These are phyloP conservation scores for Pentalonia nigronervosa DNA, from an alignment of 1,140 invertebrate genomes.

Conservation along the genomic window DNA sequence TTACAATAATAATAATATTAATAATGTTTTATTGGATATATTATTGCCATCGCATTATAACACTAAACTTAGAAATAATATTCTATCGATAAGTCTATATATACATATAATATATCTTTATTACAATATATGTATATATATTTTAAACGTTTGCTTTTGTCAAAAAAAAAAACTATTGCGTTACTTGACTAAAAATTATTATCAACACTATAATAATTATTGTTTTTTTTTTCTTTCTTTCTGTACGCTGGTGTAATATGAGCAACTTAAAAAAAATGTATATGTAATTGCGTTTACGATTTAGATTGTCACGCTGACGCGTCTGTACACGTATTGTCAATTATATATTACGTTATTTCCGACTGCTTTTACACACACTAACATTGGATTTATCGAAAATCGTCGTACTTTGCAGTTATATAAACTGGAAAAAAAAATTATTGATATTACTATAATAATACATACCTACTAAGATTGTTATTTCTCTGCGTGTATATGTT, in stretches of 20 bases:
- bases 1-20: neutral
- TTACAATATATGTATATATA: neutral
- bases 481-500: neutral
- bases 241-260: neutral
- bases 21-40: conserved; percentile 1
- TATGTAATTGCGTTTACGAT: neutral
- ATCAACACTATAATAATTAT: neutral
- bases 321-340: conserved; percentile 31
- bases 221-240: conserved; percentile 6
- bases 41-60: neutral
- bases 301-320: neutral
- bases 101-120: neutral
- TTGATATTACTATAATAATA: conserved; percentile 18
- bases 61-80: conserved; percentile 7
- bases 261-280: neutral
- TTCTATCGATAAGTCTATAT: neutral
- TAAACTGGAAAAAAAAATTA: neutral
- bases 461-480: neutral
- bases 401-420: neutral
- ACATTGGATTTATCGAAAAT: neutral
- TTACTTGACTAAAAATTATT: conserved; percentile 25
- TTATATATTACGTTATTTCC: neutral
- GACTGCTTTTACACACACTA: neutral
- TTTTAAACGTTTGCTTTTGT: conserved; percentile 26
- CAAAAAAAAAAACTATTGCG: conserved; percentile 23